A percentile compares a stretch with the other conserved stretches of the same genome.
Evolutionary conservation across 2,113 vertebrate species (phyloP).

Genomic region (Istiophorus platypterus): DNA sequence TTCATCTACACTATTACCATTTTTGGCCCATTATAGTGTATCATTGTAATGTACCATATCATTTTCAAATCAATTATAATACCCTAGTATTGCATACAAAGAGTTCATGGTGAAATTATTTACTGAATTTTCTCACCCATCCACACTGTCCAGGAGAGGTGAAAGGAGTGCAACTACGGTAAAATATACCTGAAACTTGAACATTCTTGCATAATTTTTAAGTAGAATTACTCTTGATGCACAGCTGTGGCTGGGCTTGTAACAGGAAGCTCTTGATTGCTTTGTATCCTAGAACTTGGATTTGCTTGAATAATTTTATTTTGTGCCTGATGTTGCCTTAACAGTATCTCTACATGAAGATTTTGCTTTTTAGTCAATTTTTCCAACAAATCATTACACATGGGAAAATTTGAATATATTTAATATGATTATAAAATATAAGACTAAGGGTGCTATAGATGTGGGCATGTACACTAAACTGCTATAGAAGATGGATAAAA

Average conservation of each 20-base stretch:
- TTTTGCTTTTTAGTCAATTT: neutral
- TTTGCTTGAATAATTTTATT: neutral
- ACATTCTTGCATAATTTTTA: neutral
- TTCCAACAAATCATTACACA: neutral
- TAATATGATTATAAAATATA: no score
- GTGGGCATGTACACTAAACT: neutral
- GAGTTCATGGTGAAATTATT: neutral
- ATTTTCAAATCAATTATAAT: no score
- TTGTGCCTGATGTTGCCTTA: neutral
- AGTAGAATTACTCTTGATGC: neutral
- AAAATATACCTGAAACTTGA: neutral
- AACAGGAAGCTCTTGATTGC: neutral
- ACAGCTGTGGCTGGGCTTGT: neutral
- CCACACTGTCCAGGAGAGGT: neutral
- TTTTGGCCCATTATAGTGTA: no score
- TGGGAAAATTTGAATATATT: no score
- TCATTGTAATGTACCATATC: no score
- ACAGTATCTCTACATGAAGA: neutral
- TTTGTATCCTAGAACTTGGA: neutral
- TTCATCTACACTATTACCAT: no score
- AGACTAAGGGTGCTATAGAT: no score
- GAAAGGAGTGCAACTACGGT: neutral
- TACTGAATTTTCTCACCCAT: neutral
- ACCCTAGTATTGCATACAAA: no score
- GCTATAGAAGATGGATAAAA: no score